Evolutionary conservation across 2,888 invertebrate genomes (phyloP), one percentile per base, ranked within the genome.

Genomic region (Bruchidius siliquastri): DNA sequence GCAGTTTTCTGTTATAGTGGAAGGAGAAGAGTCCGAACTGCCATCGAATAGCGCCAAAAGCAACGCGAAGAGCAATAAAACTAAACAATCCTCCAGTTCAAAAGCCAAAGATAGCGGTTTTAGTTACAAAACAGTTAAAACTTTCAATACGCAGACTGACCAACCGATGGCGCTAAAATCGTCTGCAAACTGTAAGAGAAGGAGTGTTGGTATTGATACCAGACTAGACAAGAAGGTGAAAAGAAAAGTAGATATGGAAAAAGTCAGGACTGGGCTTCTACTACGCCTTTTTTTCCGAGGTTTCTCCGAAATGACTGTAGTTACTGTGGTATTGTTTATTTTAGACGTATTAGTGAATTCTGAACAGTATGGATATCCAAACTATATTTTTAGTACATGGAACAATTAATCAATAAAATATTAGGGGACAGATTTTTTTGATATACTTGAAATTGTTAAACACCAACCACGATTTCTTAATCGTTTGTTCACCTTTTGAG

Each of bases 331-430:
- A 66, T 79, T 85, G 49, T 82, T 84, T 78, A 76, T 83, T 21
- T 77, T 84, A 74, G 85, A 85, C 77, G 76, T 83, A 73, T 20
- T 88, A 83, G 10, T 89, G 87, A 80, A 87, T 87, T 85, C 87
- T 84, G 70, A 88, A 86, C 76, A 81, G 73, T 84, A 84, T 76
- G 81, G 81, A 49, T 79, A 77, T 26, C 76, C 76, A 75, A 78
- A 79, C 76, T 76, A 76, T 68, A 71, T 79, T 70, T 79, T 79
- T 49, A 49, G 49, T 4, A 6, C 30, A 30, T 30, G 30, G 8
- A 3, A 30, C 30, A 30, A n/a, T 8, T 30, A 49, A 49, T 49
- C 8, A 49, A 49, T 49, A 49, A 49, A 49, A 18, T 49, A 13
- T 49, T 49, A 49, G 49, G 18, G 49, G 13, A 49, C 49, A 49